Base-by-base conservation (phyloP, 2,113 vertebrate genomes). In the Myiozetetes cayanensis region DNA sequence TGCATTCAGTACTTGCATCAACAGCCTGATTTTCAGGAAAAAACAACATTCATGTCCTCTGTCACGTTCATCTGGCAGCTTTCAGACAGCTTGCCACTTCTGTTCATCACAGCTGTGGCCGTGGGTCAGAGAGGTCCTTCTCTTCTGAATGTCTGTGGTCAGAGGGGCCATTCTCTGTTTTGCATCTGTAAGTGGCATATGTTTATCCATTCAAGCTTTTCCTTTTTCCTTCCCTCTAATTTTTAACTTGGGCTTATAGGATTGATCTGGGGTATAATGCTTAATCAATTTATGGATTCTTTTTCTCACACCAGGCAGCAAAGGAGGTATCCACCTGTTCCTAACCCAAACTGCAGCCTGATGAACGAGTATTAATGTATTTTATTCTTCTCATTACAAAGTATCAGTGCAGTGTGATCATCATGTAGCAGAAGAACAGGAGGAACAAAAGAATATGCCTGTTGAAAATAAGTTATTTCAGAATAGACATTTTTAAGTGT, bases 321-420 rank as follows among this genome's bases (percentile, higher is more conserved):
- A 61, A 70, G 41, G 22, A 61, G 22, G 1, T 41, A n/a, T 47
- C 31, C 9, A 23, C 24, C 28, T 37, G 13, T 35, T 76, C 41
- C 67, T 91, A 67, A 49, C 52, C 15, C 33, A 61, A 10, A 67
- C 28, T 76, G 37, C n/a, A 52, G 18, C 5, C 8, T 72, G 28
- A n/a, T 63, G 7, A 78, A 61, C 61, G 33, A 66, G 4, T 22
- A 35, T 46, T 87, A 43, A 25, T 46, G 15, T 22, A 37, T 77
- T 95, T 89, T 66, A 65, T 66, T 83, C 17, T 39, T 68, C 49
- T 65, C 35, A n/a, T 52, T 95, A 37, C 37, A 28, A 85, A 79
- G 7, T 44, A 31, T 11, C 11, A 78, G 14, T 53, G 53, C 31
- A 66, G 25, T 35, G 8, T 30, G 77, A 30, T 46, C 53, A 43